Base-by-base conservation (phyloP, 1,140 invertebrate genomes). In the Heliconius hewitsoni region DNA sequence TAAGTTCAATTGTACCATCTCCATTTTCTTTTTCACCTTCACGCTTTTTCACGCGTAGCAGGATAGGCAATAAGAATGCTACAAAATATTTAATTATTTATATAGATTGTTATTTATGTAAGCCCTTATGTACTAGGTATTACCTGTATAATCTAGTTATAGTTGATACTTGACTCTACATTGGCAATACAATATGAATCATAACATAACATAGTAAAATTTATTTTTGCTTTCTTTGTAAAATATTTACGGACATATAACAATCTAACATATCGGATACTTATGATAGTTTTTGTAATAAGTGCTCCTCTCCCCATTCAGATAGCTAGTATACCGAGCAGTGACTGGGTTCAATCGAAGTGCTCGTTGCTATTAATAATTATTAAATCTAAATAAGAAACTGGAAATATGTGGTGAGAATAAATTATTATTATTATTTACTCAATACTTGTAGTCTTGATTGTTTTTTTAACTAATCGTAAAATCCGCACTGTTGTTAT, bases 401-500 rank as follows among this genome's bases (percentile, higher is more conserved):
- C 27, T 66, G 60, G 60, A 27, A 30, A 13, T 16, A 66, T 66
- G 60, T 66, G 60, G 60, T 66, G n/a, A 66, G 60, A 66, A 66
- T 30, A 30, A 11, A 13, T 30, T 66, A 30, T 23, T 30, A 27
- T 27, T 60, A 27, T 23, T 70, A 27, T 6, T 70, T 13, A 34
- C 13, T 70, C 30, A 42, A 16, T 52, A 50, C 50, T 11, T 5
- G 34, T 37, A 50, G 50, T 50, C 11, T 3, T 13, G 11, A 42
- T 42, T 3, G 2, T 42, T 42, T 13, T 42, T 42, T 46, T 46
- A 11, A 46, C 42, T 3, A 46, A 46, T 46, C 16, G 42, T 16
- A 16, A 46, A 46, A 46, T 46, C 42, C 42, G 3, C 4, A 16
- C 13, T 46, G 13, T 46, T 16, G 13, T 46, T 16, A 3, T 4